These are phyloP conservation scores for Drosophila nr. medialis DNA, from an alignment of 2,888 invertebrate genomes.

Conservation along the genomic window DNA sequence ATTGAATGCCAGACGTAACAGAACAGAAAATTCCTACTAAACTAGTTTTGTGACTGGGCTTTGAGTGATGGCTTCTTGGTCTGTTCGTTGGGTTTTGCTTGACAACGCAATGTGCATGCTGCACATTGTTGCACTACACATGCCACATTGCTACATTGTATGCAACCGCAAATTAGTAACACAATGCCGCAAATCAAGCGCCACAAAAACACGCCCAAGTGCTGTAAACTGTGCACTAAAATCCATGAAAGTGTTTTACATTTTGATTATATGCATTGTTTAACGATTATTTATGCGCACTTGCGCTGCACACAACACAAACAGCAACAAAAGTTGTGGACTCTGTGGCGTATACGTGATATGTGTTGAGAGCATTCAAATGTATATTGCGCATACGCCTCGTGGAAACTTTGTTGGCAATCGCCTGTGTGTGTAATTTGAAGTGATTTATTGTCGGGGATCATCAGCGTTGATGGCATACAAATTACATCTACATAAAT, in stretches of 20 bases:
- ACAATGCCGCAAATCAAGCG: constrained; percentile 59
- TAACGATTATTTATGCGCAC: constrained; percentile 38
- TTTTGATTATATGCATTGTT: constrained; percentile 40
- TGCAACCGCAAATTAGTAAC: constrained; percentile 43
- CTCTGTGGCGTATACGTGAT: constrained; percentile 45
- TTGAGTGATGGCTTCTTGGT: constrained; percentile 17
- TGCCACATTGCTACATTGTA: constrained; percentile 20
- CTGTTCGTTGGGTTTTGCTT: not conserved
- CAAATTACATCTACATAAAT: constrained; percentile 13
- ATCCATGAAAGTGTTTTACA: constrained; percentile 33
- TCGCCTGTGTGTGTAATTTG: constrained; percentile 18
- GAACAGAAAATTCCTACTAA: constrained; percentile 67
- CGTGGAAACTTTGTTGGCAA: constrained; percentile 12
- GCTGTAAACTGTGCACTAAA: constrained; percentile 41
- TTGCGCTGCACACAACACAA: not conserved
- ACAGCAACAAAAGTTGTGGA: constrained; percentile 3
- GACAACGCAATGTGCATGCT: constrained; percentile 38
- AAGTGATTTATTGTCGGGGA: constrained; percentile 25
- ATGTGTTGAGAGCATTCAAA: not conserved
- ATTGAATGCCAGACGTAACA: constrained; percentile 68
- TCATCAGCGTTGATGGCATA: constrained; percentile 1
- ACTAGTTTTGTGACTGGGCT: constrained; percentile 63
- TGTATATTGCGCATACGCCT: constrained; percentile 55
- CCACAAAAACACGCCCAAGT: constrained; percentile 43
- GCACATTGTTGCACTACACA: constrained; percentile 49